A percentile compares a stretch with the other conserved stretches of the same genome.
Evolutionary conservation across 2,888 invertebrate genomes (phyloP).

Genomic region (Apoda limacodes): DNA sequence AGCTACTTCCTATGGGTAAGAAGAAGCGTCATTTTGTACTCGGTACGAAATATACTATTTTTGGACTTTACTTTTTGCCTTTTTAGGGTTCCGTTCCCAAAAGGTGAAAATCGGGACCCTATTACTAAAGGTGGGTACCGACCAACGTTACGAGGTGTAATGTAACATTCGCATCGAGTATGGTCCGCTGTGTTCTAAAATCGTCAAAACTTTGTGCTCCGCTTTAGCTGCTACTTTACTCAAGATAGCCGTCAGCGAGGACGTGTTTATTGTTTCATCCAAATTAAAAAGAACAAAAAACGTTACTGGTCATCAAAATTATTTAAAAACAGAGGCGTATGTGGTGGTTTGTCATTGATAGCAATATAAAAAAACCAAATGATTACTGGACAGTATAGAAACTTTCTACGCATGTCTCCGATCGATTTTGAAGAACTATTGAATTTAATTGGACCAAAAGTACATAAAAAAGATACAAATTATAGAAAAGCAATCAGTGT

Average conservation of each 20-base stretch:
- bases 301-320: conserved; percentile 20
- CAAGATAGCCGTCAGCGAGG: conserved; percentile 11
- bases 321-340: conserved; percentile 18
- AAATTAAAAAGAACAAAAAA: conserved; percentile 21
- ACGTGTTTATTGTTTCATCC: conserved; percentile 18
- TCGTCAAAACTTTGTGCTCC: conserved; percentile 11
- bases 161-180: conserved; percentile 8
- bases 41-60: too few relatives aligned
- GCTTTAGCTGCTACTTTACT: conserved; percentile 6
- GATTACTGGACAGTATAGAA: conserved; percentile 19
- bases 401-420: conserved; percentile 19
- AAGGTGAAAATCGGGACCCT: neutral
- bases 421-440: conserved; percentile 19
- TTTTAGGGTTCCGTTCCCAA: too few relatives aligned
- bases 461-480: conserved; percentile 17
- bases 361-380: conserved; percentile 13
- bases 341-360: conserved; percentile 14
- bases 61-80: too few relatives aligned
- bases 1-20: too few relatives aligned
- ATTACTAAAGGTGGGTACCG: neutral
- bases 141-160: conserved; percentile 1
- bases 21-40: too few relatives aligned
- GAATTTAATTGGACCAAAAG: conserved; percentile 18
- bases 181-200: conserved; percentile 7
- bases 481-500: conserved; percentile 18